phyloP scores from a whole-genome alignment of 2,888 invertebrate genomes.

The Chymomyza fuscimana region DNA sequence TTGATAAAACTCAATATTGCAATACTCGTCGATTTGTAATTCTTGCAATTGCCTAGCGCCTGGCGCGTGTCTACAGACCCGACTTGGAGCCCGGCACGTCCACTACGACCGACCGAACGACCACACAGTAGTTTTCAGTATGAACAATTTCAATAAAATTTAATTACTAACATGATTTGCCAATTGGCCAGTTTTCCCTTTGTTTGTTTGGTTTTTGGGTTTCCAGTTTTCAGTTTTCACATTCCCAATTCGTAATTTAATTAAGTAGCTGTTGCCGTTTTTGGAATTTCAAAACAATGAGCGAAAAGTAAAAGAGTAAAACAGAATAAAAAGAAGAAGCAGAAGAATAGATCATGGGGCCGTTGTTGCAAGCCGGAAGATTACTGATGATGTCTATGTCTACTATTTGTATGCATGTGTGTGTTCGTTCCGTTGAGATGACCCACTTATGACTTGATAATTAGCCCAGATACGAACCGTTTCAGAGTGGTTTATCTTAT shows the following conservation, averaged over 20 bases:
- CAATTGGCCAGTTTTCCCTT: background rate
- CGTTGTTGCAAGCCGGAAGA: constrained; percentile 22
- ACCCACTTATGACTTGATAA: constrained; percentile 69
- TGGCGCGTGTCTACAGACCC: constrained; percentile 12
- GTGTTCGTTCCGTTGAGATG: constrained; percentile 54
- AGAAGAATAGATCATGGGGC: constrained; percentile 46
- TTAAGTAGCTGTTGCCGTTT: background rate
- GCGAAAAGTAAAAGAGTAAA: constrained; percentile 11
- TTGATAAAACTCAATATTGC: constrained; percentile 42
- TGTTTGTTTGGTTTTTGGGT: background rate
- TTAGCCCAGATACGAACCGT: constrained; percentile 60
- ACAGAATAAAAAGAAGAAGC: constrained; percentile 19
- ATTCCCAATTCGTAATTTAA: background rate
- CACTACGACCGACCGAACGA: background rate
- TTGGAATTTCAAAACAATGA: background rate
- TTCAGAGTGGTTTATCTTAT: background rate
- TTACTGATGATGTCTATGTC: background rate
- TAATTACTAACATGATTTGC: background rate
- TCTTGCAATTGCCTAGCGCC: constrained; percentile 21
- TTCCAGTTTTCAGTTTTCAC: background rate
- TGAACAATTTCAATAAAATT: background rate
- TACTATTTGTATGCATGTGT: background rate
- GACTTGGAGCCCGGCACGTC: background rate
- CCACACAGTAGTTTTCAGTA: background rate
- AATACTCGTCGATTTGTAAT: constrained; percentile 8